Evolutionary conservation across 2,113 vertebrate genomes (phyloP).

Genomic region (Channa argus): DNA sequence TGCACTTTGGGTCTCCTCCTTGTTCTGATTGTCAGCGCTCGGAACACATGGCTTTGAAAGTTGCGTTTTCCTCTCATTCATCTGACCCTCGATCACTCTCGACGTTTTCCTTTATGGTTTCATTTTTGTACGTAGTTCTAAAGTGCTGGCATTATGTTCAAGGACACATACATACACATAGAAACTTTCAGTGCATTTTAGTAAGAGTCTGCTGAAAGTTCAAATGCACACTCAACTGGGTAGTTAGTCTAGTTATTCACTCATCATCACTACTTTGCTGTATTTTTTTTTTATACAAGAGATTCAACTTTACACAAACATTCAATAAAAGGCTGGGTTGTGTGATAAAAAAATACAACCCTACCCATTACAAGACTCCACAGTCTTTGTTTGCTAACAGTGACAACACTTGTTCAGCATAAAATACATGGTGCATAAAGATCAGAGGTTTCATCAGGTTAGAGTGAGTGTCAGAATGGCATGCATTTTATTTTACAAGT

Average conservation of each 20-base stretch:
- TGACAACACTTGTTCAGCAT: constrained; percentile 77
- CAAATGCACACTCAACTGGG: constrained; percentile 67
- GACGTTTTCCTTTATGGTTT: constrained; percentile 27
- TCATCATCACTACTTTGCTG: constrained; percentile 52
- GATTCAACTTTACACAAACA: constrained; percentile 66
- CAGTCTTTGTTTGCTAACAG: constrained; percentile 68
- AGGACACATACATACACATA: constrained; percentile 69
- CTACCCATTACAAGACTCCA: constrained; percentile 60
- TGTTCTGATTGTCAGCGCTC: constrained; percentile 86
- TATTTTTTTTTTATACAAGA: constrained; percentile 34
- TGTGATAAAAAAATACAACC: constrained; percentile 64
- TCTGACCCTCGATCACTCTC: constrained; percentile 52
- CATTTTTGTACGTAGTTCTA: constrained; percentile 71
- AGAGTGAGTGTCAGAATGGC: constrained; percentile 66
- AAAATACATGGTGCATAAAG: constrained; percentile 78
- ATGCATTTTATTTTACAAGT: constrained; percentile 77
- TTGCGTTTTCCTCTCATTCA: constrained; percentile 49
- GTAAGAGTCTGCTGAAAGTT: constrained; percentile 64
- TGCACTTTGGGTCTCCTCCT: constrained; percentile 76
- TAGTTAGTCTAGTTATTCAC: constrained; percentile 61
- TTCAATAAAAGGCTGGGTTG: constrained; percentile 72
- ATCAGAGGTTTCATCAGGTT: constrained; percentile 74
- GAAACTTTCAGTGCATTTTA: constrained; percentile 77
- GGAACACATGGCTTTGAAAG: constrained; percentile 83
- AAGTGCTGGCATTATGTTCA: constrained; percentile 82